These are phyloP conservation scores for Himalopsyche kuldschensis DNA, from an alignment of 2,888 invertebrate species.

Conservation along the genomic window DNA sequence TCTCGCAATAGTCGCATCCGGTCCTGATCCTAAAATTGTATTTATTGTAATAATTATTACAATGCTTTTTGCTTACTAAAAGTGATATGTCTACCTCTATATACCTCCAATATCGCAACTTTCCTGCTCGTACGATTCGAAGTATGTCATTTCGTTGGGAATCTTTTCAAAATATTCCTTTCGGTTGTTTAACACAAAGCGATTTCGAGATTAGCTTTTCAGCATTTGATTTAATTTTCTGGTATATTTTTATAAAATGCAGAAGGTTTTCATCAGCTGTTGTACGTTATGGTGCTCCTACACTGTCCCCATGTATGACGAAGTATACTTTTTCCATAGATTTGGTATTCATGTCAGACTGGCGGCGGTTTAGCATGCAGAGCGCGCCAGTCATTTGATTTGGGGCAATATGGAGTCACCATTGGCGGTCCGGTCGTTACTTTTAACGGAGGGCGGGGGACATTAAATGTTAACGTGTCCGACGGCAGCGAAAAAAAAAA, in stretches of 20 bases:
- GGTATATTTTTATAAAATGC: not conserved
- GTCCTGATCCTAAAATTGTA: no score
- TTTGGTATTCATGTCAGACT: slow-evolving; percentile 18
- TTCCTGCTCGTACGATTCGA: no score
- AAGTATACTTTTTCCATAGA: not conserved
- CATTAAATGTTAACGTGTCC: not conserved
- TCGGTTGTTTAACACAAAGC: no score
- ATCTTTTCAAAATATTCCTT: no score
- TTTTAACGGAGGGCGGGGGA: not conserved
- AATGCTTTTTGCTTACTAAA: no score
- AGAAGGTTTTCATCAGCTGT: not conserved
- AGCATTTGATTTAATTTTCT: no score
- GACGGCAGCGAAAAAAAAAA: not conserved
- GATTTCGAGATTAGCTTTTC: no score
- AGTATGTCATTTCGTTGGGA: no score
- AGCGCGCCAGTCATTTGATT: slow-evolving; percentile 22
- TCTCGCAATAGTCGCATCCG: no score
- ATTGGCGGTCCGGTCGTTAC: not conserved
- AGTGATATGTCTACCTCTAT: no score
- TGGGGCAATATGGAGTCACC: slow-evolving; percentile 12
- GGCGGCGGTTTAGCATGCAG: slow-evolving; percentile 3
- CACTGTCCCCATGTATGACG: not conserved
- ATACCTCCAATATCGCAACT: no score
- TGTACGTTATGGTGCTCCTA: not conserved
- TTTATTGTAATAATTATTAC: no score